phyloP scores from a whole-genome alignment of 1,140 invertebrate genomes.

The Ditylenchus dipsaci region DNA sequence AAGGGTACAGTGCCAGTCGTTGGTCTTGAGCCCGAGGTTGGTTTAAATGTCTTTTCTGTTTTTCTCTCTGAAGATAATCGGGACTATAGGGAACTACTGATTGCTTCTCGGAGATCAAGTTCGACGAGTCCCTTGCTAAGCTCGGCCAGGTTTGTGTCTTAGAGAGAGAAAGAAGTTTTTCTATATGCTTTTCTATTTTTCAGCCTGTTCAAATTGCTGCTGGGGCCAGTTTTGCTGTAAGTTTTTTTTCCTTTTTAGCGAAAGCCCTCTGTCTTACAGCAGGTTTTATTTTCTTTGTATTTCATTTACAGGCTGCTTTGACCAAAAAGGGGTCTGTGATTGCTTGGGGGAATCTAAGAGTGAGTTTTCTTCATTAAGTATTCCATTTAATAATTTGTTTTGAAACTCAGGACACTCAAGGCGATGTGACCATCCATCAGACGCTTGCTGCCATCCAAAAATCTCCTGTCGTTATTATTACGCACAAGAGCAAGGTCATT shows the following conservation, averaged over 20 bases:
- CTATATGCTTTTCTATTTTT: no score
- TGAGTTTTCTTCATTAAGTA: slow-evolving; percentile 1
- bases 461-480: slow-evolving; percentile 44
- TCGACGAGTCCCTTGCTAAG: not conserved
- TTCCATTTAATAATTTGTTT: not conserved
- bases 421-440: slow-evolving; percentile 47
- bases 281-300: not conserved
- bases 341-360: slow-evolving; percentile 55
- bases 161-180: no score
- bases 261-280: not conserved
- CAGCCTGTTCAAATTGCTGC: slow-evolving; percentile 54
- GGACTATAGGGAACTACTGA: no score
- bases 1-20: slow-evolving; percentile 56
- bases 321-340: slow-evolving; percentile 52
- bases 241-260: not conserved
- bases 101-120: not conserved
- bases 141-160: no score
- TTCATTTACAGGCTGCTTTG: slow-evolving; percentile 40
- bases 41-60: no score
- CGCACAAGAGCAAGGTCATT: slow-evolving; percentile 31
- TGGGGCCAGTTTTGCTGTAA: slow-evolving; percentile 45
- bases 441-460: slow-evolving; percentile 49
- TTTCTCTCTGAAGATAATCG: no score
- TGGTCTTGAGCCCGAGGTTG: slow-evolving; percentile 47
- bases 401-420: slow-evolving; percentile 43